Evolutionary conservation across 2,888 invertebrate species (phyloP), one percentile per base, ranked within the genome.

Genomic region (Caenorhabditis wallacei): DNA sequence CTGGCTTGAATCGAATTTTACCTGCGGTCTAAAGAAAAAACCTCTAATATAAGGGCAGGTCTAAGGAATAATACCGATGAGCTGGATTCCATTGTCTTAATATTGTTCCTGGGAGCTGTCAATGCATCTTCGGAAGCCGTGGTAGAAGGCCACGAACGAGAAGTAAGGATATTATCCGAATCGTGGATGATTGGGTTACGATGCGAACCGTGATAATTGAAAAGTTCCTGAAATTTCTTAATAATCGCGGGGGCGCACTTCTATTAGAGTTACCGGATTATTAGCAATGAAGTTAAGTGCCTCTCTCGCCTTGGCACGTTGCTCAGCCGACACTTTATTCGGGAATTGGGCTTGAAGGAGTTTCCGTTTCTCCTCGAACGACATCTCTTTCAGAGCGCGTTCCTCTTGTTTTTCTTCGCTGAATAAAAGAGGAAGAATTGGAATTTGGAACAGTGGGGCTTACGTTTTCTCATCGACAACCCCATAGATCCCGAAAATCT

Each of bases 311-410:
- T 18, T 16, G 2, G 56, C 56, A 22, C 74, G 43, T 22, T 26
- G 18, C 16, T 40, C 54, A 7, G 54, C 8, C 0, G 75, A 53
- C 40, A 63, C 72, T 22, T 22, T 40, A 26, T 57, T 51, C 35
- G 75, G 75, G n/a, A 59, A 68, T n/a, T 57, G 37, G 1, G 75
- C 40, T 46, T 75, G 56, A 37, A 26, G 35, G 1, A 66, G 37
- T 3, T 40, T 57, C 5, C 66, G 48, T 20, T 75, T 75, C 18
- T 75, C 66, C 20, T 68, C 59, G 20, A 75, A 75, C n/a, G 53
- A 20, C 74, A 75, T 57, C 18, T 61, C 61, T 26, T 69, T 26
- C 13, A 18, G 13, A 3, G 20, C 30, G 30, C 20, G 5, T 46
- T 61, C 40, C 5, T 11, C 24, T 40, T 40, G 37, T 18, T 48